Conservation (phyloP, 2,797 vertebrate species). For the Rhinella marina region DNA sequence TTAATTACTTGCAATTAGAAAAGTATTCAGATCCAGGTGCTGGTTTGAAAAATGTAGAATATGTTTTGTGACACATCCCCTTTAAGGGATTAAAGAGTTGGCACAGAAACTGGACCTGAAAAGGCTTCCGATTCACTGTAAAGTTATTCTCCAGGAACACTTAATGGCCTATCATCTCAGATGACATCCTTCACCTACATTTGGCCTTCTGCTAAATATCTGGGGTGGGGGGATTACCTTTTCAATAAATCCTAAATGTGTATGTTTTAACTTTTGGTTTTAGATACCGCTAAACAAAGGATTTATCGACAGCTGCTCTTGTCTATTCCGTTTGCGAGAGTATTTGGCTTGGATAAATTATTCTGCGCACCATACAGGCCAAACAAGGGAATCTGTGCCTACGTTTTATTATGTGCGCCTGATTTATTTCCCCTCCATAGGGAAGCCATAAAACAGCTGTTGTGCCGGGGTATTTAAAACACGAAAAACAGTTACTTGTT, state of each 20-base stretch:
- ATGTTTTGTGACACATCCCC: too few relatives aligned
- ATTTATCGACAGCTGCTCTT: constrained; percentile 10
- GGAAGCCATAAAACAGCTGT: constrained; percentile 44
- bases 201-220: background rate
- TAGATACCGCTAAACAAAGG: background rate
- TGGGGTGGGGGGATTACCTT: background rate
- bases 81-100: too few relatives aligned
- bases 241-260: background rate
- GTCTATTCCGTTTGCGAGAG: background rate
- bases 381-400: constrained; percentile 15
- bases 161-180: background rate
- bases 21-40: too few relatives aligned
- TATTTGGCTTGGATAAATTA: constrained; percentile 26
- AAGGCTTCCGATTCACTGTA: background rate
- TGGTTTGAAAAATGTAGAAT: too few relatives aligned
- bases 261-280: background rate
- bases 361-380: background rate
- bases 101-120: too few relatives aligned
- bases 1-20: too few relatives aligned
- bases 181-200: too few relatives aligned
- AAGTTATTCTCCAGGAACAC: background rate
- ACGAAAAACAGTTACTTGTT: constrained; percentile 12
- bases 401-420: constrained; percentile 13
- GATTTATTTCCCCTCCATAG: constrained; percentile 44
- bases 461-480: constrained; percentile 46